Conservation (phyloP, 2,888 invertebrate species). For the Rhopalosiphum nymphaeae region DNA sequence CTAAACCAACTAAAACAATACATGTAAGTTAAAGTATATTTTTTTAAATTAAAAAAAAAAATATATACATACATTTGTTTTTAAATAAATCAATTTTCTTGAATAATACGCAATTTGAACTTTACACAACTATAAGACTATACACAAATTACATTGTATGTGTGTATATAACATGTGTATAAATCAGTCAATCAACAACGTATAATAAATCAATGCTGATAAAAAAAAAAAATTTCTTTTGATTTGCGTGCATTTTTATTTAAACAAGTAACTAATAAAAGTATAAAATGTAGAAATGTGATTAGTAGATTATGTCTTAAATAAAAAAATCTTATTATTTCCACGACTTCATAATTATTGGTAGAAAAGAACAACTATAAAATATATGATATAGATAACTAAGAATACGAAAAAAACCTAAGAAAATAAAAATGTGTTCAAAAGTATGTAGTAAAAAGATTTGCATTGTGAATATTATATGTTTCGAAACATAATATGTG, state of each 20-base stretch:
- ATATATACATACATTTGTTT: too few relatives aligned
- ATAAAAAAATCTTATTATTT: background rate
- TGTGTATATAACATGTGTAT: background rate
- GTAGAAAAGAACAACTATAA: background rate
- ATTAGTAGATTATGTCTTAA: background rate
- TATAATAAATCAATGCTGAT: background rate
- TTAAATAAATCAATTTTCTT: too few relatives aligned
- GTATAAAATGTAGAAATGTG: background rate
- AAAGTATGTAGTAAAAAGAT: background rate
- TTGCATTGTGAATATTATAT: background rate
- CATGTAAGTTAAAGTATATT: too few relatives aligned
- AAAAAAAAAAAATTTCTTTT: background rate
- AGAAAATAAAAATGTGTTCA: background rate
- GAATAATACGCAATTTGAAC: too few relatives aligned
- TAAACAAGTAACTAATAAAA: too few relatives aligned
- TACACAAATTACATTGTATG: background rate
- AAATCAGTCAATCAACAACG: background rate
- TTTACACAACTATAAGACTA: background rate
- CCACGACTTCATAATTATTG: background rate
- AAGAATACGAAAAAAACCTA: background rate
- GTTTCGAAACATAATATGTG: background rate
- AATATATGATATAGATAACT: background rate
- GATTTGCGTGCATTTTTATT: background rate
- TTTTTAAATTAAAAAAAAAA: too few relatives aligned
- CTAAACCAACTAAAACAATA: background rate